Evolutionary conservation across 2,113 vertebrate species (phyloP), one percentile per base, ranked within the genome.

Genomic region (Chaetodon auriga): DNA sequence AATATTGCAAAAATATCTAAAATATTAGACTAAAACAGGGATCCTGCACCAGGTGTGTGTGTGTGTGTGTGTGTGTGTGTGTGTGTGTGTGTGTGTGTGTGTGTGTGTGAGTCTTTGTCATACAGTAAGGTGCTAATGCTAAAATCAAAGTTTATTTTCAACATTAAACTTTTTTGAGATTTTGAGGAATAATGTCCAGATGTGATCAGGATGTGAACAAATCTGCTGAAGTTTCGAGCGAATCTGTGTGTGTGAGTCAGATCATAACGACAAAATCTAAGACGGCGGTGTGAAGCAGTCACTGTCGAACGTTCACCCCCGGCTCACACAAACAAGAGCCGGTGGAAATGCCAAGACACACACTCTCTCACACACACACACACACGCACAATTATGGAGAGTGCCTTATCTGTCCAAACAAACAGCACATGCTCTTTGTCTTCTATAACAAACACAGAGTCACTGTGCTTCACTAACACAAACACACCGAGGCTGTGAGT

Each of bases 361-460:
- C 70, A 74, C 53, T 21, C 63, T 7, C 53, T 38, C 58, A 66
- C 65, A 66, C 63, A 41, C 55, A 66, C 63, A 41, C 55, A 82
- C 73, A 48, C 68, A 63, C 58, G 36, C 66, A 58, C 23, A 58
- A 38, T 85, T 74, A 87, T 87, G 78, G 57, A 6, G 72, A 62
- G 64, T 57, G 3, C 30, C 79, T 15, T 84, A 68, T 89, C 83
- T 90, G 84, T 93, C 86, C 85, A 94, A 94, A 94, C 89, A 94
- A 93, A 93, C 38, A 90, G 82, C 88, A 82, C 87, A 87, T 90
- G 89, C 87, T 92, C 86, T 91, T 83, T 87, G 92, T 93, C 91
- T 92, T 85, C 84, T 78, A 88, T 85, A 90, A 94, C 89, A 93
- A 93, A 93, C 91, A 89, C 65, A 19, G 60, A 82, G 81, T 83